Evolutionary conservation across 2,113 vertebrate species (phyloP).

Genomic region (Periophthalmus modestus): DNA sequence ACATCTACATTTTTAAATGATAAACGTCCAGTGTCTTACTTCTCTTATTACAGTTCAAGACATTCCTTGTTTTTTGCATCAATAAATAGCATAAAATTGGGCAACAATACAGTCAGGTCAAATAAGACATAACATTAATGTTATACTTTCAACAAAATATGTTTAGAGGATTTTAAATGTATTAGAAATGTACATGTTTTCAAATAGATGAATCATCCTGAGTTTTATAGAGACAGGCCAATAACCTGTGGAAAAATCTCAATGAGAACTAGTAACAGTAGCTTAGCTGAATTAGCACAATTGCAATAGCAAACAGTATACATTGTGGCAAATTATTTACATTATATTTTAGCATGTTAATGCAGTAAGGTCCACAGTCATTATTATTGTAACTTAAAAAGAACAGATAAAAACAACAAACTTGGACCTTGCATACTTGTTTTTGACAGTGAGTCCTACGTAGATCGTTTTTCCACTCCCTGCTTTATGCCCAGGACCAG

Average conservation of each 20-base stretch:
- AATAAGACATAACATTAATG: not conserved
- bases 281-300: not conserved
- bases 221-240: not conserved
- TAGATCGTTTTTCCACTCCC: conserved; percentile 94
- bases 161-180: not conserved
- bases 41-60: not conserved
- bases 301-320: too few relatives aligned
- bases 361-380: not conserved
- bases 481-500: conserved; percentile 97
- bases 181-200: not conserved
- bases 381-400: not conserved
- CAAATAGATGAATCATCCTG: not conserved
- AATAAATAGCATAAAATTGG: not conserved
- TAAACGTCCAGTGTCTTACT: not conserved
- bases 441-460: conserved; percentile 27
- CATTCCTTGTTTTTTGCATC: not conserved
- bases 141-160: not conserved
- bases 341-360: not conserved
- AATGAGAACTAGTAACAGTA: not conserved
- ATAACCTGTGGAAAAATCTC: not conserved
- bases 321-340: not conserved
- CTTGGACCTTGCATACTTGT: not conserved
- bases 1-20: not conserved
- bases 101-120: not conserved
- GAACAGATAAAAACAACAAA: not conserved